Percentiles rank a stretch among this genome's conserved stretches.
Evolutionary conservation across 2,113 vertebrate species (phyloP).

Genomic region (Amazona guildingii): DNA sequence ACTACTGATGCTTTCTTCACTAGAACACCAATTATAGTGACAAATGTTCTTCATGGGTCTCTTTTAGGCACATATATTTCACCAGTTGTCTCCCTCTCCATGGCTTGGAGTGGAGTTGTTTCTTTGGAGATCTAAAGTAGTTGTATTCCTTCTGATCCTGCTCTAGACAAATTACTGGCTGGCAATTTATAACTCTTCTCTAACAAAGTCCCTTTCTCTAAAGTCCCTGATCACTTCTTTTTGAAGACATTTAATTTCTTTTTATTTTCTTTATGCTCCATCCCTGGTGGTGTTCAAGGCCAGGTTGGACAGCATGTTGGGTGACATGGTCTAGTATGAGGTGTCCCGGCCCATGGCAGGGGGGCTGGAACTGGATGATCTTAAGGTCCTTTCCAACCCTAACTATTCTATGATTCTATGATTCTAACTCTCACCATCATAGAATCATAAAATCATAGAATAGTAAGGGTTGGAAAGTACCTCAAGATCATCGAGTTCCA

Average conservation of each 20-base stretch:
- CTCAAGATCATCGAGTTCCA: no score
- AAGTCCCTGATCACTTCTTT: not conserved
- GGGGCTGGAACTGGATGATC: not conserved
- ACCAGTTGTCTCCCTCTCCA: not conserved
- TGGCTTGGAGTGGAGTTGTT: not conserved
- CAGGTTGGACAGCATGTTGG: not conserved
- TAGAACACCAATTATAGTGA: not conserved
- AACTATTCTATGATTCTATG: not conserved
- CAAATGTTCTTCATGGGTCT: not conserved
- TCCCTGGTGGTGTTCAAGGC: not conserved
- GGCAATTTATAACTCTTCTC: not conserved
- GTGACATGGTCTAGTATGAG: not conserved
- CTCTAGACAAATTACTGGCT: not conserved
- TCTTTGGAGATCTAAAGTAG: not conserved
- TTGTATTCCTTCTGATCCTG: not conserved
- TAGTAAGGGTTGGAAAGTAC: no score
- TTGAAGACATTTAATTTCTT: not conserved
- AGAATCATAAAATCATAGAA: no score
- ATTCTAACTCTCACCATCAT: not conserved
- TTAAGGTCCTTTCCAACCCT: not conserved
- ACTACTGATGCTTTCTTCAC: not conserved
- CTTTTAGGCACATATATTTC: not conserved
- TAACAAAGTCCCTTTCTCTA: not conserved
- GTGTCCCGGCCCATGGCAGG: not conserved
- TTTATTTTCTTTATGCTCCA: not conserved